Evolutionary conservation across 2,113 vertebrate species (phyloP).

Genomic region (Bubalus kerabau): DNA sequence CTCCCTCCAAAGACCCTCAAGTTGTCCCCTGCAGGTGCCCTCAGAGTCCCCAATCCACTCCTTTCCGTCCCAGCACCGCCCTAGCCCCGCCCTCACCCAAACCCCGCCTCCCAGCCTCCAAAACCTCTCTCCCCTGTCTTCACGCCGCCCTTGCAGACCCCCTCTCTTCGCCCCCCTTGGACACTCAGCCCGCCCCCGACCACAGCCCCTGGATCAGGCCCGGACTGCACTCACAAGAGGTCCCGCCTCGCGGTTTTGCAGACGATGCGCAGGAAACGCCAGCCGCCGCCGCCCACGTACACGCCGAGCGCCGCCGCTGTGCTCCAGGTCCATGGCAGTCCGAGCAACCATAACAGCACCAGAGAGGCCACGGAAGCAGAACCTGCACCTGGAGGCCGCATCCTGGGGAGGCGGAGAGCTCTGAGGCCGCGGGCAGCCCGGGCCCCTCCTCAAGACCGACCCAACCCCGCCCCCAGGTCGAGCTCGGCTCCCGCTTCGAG

Average conservation of each 20-base stretch:
- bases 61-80: neutral
- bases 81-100: neutral
- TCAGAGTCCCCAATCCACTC: neutral
- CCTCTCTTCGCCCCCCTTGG: neutral
- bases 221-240: slow-evolving; percentile 82
- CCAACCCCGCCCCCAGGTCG: neutral
- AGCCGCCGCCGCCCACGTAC: slow-evolving; percentile 88
- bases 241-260: slow-evolving; percentile 87
- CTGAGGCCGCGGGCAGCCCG: neutral
- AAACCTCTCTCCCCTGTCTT: neutral
- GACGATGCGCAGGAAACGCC: slow-evolving; percentile 89
- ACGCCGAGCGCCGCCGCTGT: slow-evolving; percentile 85
- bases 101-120: neutral
- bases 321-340: slow-evolving; percentile 91
- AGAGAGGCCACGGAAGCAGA: slow-evolving; percentile 71
- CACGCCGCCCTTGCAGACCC: neutral
- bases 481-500: too few relatives aligned
- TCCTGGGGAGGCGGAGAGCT: slow-evolving; percentile 30
- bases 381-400: slow-evolving; percentile 69
- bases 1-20: neutral
- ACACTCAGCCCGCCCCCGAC: neutral
- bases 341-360: slow-evolving; percentile 81
- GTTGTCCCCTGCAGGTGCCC: neutral
- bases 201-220: neutral
- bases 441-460: neutral